Base-by-base conservation (phyloP, 2,888 invertebrate species). In the Epirrhoe alternata region DNA sequence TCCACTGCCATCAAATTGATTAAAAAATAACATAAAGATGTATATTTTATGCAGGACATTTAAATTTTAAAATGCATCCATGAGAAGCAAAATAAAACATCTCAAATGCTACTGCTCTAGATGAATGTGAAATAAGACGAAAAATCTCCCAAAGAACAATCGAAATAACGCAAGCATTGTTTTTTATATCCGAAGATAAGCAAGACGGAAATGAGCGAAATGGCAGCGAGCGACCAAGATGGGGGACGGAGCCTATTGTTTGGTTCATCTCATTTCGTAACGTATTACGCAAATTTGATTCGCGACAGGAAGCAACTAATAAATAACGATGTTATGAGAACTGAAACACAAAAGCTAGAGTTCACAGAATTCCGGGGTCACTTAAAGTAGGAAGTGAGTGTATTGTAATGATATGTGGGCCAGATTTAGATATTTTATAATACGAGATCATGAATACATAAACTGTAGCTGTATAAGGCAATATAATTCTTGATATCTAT, bases 211-310 rank as follows among this genome's bases (percentile, higher is more conserved):
- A 81, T 78, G 79, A 78, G 76, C 78, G 81, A 79, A 87, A 83
- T 62, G 62, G 54, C 52, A 66, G 61, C 54, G 78, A 66, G 61
- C 54, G 78, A 77, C 74, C 77, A 80, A 79, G 87, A 82, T 79
- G 78, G 78, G 83, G 82, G 81, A 85, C 86, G 84, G 82, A 78
- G 80, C 77, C 82, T 80, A 89, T 89, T 89, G 90, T 89, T 85
- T 73, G 73, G 73, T 60, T 74, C 78, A 77, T 79, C 78, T 76
- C 72, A 77, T 76, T 86, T 84, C 86, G 81, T 85, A 88, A 89
- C 72, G 70, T 74, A 73, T 84, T 83, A 83, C 82, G 82, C 82
- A 83, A 85, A 82, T 74, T 64, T 52, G 76, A 83, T 77, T 81
- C 75, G 74, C 79, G 76, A 75, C 81, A 78, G 74, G 77, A 75